Evolutionary conservation across 2,113 vertebrate species (phyloP), one percentile per base, ranked within the genome.

Genomic region (Hystrix brachyura): DNA sequence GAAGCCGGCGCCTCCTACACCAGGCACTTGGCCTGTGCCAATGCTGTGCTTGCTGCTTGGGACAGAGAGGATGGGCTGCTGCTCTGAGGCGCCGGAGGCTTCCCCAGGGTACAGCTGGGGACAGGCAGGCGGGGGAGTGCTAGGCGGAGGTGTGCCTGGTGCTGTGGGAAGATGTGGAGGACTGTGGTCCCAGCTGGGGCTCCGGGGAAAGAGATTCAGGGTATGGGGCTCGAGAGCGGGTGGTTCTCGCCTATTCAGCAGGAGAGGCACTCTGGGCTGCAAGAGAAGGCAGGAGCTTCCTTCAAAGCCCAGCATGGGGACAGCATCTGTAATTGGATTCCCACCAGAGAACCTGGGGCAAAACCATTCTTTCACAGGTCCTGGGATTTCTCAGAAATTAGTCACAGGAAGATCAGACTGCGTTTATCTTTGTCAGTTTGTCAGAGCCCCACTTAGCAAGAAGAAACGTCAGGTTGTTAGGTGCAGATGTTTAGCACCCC

Each of bases 301-400:
- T 87, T 89, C 43, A 86, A 94, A 93, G 89, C 65, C 82, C 23
- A 46, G 14, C 65, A 76, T 46, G 11, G 21, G 23, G 4, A 25
- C 3, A 2, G 19, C 57, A 3, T 79, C 62, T 69, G 85, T 94
- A 53, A 80, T 78, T 89, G 38, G 67, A 91, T 94, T 89, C 48
- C 79, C 38, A 13, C 43, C 86, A 51, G 27, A 96, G 90, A 94
- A 82, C 25, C 53, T 48, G 80, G 87, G 69, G n/a, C 23, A 86
- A 92, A 89, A 76, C 69, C 55, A 23, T 21, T 21, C 15, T 93
- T 93, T 93, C 27, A 46, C 78, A 76, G 87, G 57, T 65, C 64
- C 55, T 55, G 32, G 67, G 21, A 32, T 62, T 95, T 92, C 94
- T 80, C 90, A 93, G 91, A 90, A 94, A 85, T 86, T 76, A 93